Percentiles rank a stretch among this genome's conserved stretches.
Conservation (phyloP, 64 coral and sea anemone genomes). For the Astreopora myriophthalma region DNA sequence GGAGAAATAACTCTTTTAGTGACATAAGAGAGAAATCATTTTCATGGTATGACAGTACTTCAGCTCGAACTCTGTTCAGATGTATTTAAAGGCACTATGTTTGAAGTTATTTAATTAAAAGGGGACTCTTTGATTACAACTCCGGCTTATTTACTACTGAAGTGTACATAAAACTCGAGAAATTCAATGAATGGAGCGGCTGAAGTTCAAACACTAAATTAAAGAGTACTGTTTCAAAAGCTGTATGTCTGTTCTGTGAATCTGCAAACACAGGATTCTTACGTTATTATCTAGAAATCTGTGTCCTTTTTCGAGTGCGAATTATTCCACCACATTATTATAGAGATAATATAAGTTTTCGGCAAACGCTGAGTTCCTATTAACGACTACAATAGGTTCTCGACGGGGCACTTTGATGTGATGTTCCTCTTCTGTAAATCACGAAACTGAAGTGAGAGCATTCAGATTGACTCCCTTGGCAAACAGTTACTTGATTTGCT, state of each 20-base stretch:
- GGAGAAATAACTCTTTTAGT: not conserved
- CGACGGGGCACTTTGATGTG: not conserved
- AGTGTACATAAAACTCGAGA: slow-evolving; percentile 32
- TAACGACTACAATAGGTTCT: slow-evolving; percentile 21
- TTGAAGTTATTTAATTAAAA: slow-evolving; percentile 54
- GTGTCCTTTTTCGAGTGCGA: not conserved
- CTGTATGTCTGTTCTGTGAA: slow-evolving; percentile 6
- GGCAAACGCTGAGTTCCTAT: not conserved
- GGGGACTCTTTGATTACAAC: not conserved
- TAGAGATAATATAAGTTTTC: slow-evolving; percentile 13
- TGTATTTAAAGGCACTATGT: slow-evolving; percentile 35
- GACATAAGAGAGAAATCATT: not conserved
- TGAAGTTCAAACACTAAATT: slow-evolving; percentile 15
- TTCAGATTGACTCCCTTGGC: slow-evolving; percentile 5
- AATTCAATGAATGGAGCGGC: slow-evolving; percentile 9
- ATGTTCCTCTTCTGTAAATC: not conserved
- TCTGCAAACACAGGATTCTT: not conserved
- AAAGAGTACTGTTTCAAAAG: slow-evolving; percentile 18
- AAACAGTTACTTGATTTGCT: not conserved
- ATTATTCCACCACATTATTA: slow-evolving; percentile 8
- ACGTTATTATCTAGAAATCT: slow-evolving; percentile 8
- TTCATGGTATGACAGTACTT: slow-evolving; percentile 4
- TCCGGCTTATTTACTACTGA: slow-evolving; percentile 3
- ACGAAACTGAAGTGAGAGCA: not conserved
- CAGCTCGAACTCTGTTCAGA: not conserved